phyloP scores from a whole-genome alignment of 2,797 vertebrate genomes.

The Hafferia zeledoni region DNA sequence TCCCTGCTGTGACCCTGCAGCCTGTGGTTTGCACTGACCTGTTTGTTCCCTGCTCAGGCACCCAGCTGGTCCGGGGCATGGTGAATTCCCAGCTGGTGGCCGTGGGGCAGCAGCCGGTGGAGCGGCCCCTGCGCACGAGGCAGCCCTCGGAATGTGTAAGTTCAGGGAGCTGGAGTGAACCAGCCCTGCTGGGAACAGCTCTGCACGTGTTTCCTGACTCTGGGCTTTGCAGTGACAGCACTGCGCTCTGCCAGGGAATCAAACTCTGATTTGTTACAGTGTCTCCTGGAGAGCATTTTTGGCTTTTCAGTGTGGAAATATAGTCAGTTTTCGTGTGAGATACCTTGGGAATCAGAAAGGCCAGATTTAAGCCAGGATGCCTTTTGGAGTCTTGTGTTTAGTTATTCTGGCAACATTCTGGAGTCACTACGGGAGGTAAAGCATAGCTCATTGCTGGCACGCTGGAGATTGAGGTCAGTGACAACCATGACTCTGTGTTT shows the following conservation, averaged over 20 bases:
- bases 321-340: not conserved
- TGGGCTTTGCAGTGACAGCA: not conserved
- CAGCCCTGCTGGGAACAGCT: not conserved
- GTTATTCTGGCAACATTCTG: not conserved
- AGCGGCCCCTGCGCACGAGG: slow-evolving; percentile 84
- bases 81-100: slow-evolving; percentile 88
- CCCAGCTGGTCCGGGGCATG: slow-evolving; percentile 87
- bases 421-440: not conserved
- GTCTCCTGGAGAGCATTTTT: not conserved
- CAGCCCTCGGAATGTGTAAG: slow-evolving; percentile 95
- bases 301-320: not conserved
- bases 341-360: not conserved
- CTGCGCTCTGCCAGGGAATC: not conserved
- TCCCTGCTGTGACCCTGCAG: not conserved
- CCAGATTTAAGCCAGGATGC: not conserved
- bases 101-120: slow-evolving; percentile 76
- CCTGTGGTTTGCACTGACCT: not conserved
- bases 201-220: not conserved
- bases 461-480: not conserved
- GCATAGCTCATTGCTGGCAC: not conserved
- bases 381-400: not conserved
- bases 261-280: not conserved
- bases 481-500: not conserved
- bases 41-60: slow-evolving; percentile 74
- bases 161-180: slow-evolving; percentile 39